Conservation (phyloP, 2,888 invertebrate species). For the Digitonthophagus gazella region DNA sequence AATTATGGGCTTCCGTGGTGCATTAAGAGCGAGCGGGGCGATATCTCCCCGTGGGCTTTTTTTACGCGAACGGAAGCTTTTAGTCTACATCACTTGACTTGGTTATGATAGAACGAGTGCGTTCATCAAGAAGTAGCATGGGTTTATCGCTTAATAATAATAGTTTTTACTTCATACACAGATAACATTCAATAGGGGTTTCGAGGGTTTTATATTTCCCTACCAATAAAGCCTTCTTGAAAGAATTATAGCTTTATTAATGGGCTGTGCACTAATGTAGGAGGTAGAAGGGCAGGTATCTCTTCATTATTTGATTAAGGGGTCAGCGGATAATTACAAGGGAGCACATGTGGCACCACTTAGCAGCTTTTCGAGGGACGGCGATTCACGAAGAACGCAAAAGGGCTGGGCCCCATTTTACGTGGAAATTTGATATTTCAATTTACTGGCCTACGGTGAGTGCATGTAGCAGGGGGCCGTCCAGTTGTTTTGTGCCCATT, state of each 20-base stretch:
- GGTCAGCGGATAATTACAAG: background rate
- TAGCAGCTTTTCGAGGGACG: background rate
- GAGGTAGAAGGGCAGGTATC: background rate
- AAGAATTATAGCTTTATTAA: background rate
- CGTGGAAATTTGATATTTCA: background rate
- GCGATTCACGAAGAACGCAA: too few relatives aligned
- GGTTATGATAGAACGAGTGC: background rate
- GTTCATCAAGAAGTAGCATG: background rate
- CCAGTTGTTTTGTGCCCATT: background rate
- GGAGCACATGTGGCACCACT: background rate
- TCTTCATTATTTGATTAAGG: background rate
- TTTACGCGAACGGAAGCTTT: background rate
- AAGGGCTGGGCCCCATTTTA: background rate
- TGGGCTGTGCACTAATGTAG: background rate
- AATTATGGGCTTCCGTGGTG: constrained; percentile 12
- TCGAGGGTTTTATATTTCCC: too few relatives aligned
- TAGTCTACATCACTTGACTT: background rate
- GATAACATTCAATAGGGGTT: too few relatives aligned
- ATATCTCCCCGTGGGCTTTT: background rate
- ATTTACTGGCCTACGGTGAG: background rate
- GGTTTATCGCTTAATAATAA: background rate
- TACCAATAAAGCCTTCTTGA: background rate
- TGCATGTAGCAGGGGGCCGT: background rate
- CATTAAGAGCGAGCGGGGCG: constrained; percentile 1
- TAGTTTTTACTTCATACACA: too few relatives aligned